Conservation (phyloP, 2,888 invertebrate species). For the Eupithecia subfuscata region DNA sequence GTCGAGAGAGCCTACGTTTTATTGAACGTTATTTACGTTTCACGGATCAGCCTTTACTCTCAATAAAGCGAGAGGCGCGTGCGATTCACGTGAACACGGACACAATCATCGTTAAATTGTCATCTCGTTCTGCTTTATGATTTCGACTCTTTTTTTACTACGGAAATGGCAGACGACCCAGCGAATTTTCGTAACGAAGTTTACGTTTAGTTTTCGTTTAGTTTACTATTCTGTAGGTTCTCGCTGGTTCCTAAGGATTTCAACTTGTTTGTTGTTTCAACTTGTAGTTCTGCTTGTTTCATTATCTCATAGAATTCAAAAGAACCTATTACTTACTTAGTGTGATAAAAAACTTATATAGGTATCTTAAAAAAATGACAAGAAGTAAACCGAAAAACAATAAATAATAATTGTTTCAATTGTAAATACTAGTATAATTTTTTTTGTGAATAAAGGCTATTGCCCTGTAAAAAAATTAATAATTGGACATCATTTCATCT, state of each 20-base stretch:
- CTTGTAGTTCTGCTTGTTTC: neutral
- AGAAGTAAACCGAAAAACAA: neutral
- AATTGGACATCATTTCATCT: neutral
- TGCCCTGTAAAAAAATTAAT: neutral
- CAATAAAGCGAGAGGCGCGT: conserved; percentile 63
- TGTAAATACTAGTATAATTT: too few species aligned
- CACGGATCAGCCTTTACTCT: conserved; percentile 59
- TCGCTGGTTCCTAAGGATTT: neutral
- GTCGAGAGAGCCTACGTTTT: conserved; percentile 43
- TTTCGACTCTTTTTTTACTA: conserved; percentile 28
- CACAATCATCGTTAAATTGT: conserved; percentile 70
- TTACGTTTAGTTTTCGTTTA: too few species aligned
- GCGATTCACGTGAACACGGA: conserved; percentile 50
- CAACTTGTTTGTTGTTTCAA: neutral
- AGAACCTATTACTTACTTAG: neutral
- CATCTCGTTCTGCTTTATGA: conserved; percentile 50
- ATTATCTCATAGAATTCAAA: neutral
- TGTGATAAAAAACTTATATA: neutral
- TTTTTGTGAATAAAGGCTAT: too few species aligned
- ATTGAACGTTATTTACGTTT: conserved; percentile 53
- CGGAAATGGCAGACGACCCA: neutral
- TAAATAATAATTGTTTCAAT: too few species aligned
- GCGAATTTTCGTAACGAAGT: neutral
- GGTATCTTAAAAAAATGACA: neutral
- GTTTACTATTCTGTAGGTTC: neutral